phyloP scores from a whole-genome alignment of 2,888 invertebrate species.

The Lottia gigantea region DNA sequence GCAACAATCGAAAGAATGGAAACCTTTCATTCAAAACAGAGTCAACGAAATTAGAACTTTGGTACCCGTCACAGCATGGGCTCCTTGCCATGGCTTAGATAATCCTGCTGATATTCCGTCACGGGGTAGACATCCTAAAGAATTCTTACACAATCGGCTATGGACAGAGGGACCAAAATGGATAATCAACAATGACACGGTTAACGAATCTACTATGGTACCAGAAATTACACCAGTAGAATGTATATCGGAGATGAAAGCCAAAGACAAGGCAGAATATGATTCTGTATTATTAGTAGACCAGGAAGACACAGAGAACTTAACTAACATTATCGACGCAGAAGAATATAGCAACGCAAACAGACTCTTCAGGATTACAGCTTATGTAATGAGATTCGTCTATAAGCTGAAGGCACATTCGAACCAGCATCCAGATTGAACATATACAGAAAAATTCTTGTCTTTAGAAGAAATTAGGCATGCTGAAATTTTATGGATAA shows the following conservation, averaged over 20 bases:
- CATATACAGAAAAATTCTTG: not conserved
- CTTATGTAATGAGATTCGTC: not conserved
- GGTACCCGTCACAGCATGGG: not conserved
- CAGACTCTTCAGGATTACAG: not conserved
- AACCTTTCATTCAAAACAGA: not conserved
- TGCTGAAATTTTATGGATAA: too few species aligned
- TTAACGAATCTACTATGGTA: not conserved
- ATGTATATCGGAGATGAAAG: not conserved
- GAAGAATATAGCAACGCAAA: not conserved
- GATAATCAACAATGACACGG: not conserved
- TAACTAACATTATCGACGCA: not conserved
- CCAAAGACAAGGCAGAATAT: not conserved
- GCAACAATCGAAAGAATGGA: not conserved
- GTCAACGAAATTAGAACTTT: conserved; percentile 3
- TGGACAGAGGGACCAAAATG: not conserved
- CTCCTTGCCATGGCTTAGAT: not conserved
- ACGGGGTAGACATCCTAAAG: not conserved
- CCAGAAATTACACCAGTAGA: not conserved
- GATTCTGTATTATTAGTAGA: not conserved
- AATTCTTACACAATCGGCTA: not conserved
- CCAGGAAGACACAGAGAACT: not conserved
- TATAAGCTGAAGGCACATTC: not conserved
- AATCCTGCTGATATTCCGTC: not conserved
- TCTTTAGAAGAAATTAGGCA: not conserved
- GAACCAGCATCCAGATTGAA: not conserved